Percentiles rank a stretch among this genome's conserved stretches.
phyloP scores from a whole-genome alignment of 2,888 invertebrate genomes.

The Cylloceria caligata region DNA sequence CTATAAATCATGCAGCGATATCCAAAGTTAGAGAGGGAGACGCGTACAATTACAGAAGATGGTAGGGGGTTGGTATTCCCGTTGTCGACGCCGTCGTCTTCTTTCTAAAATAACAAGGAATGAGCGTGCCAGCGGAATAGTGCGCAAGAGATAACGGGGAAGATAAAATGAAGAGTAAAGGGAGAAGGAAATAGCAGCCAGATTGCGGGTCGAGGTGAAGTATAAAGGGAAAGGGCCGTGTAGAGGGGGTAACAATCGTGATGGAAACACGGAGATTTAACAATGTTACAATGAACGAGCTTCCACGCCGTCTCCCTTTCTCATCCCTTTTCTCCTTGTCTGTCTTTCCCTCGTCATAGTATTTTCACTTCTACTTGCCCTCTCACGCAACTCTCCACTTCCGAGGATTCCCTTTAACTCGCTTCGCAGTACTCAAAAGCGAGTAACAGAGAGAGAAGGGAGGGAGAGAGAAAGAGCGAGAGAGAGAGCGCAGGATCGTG shows the following conservation, averaged over 20 bases:
- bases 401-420: slow-evolving; percentile 29
- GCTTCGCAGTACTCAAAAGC: not conserved
- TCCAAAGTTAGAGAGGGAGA: slow-evolving; percentile 61
- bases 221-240: slow-evolving; percentile 58
- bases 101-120: slow-evolving; percentile 45
- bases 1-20: slow-evolving; percentile 74
- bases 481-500: slow-evolving; percentile 65
- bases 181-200: slow-evolving; percentile 38
- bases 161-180: slow-evolving; percentile 63
- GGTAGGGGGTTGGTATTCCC: not conserved
- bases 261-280: slow-evolving; percentile 82
- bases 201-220: slow-evolving; percentile 42
- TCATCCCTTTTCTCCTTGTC: slow-evolving; percentile 57
- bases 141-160: slow-evolving; percentile 34
- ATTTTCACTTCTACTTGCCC: slow-evolving; percentile 56
- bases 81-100: slow-evolving; percentile 12
- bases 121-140: slow-evolving; percentile 14
- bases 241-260: slow-evolving; percentile 74
- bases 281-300: slow-evolving; percentile 82
- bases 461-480: too few species aligned
- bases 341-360: slow-evolving; percentile 57
- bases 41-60: slow-evolving; percentile 76
- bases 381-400: slow-evolving; percentile 49
- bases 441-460: slow-evolving; percentile 6
- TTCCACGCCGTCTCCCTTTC: slow-evolving; percentile 67